Conservation (phyloP, 2,797 vertebrate genomes). For the Tauraco hartlaubi region DNA sequence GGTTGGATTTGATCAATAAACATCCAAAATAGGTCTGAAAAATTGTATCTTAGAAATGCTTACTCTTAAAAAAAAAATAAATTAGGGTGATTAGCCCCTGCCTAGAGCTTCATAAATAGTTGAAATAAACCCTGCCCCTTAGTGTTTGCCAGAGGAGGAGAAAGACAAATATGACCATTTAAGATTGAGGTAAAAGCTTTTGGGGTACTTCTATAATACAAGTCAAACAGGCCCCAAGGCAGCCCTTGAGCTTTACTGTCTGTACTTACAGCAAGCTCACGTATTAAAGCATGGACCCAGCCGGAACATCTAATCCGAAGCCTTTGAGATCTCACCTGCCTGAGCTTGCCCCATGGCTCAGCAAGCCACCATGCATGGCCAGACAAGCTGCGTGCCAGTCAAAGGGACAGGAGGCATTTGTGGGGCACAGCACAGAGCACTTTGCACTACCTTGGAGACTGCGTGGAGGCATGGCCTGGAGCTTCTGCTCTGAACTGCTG, state of each 20-base stretch:
- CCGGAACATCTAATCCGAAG: background rate
- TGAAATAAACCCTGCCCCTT: background rate
- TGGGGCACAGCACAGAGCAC: background rate
- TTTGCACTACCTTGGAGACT: background rate
- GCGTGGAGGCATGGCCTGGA: background rate
- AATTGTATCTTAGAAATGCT: background rate
- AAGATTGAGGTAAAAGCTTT: background rate
- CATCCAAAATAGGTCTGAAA: background rate
- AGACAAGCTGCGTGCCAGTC: background rate
- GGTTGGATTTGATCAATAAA: background rate
- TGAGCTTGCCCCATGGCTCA: background rate
- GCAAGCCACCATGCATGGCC: background rate
- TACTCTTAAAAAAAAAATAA: background rate
- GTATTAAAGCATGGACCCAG: background rate
- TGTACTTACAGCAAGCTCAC: background rate
- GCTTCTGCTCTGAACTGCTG: background rate
- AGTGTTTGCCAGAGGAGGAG: background rate
- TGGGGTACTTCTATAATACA: background rate
- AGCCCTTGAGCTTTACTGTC: background rate
- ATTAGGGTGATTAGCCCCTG: background rate
- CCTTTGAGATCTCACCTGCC: background rate
- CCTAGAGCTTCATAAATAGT: background rate
- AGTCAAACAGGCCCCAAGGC: background rate
- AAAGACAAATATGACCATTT: background rate
- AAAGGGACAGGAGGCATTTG: accelerated